Conservation (phyloP, 2,113 vertebrate species). For the Spheniscus mendiculus region DNA sequence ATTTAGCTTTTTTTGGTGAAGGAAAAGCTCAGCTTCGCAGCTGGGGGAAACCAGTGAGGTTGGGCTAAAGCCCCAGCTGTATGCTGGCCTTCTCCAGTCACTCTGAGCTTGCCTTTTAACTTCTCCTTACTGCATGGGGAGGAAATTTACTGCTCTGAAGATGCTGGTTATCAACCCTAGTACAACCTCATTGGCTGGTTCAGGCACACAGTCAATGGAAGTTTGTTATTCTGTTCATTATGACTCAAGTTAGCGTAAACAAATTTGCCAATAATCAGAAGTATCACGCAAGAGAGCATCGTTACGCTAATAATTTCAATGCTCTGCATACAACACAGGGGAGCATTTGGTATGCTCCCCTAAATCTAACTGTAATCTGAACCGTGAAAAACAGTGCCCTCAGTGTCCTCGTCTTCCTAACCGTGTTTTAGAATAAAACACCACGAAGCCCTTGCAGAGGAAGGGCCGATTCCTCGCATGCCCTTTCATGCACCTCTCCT, state of each 20-base stretch:
- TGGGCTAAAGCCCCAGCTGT: background rate
- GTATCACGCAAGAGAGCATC: fast-evolving
- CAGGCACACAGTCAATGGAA: background rate
- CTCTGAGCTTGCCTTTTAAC: background rate
- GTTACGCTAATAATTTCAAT: background rate
- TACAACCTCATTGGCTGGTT: background rate
- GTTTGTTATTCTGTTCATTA: background rate
- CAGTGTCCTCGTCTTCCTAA: background rate
- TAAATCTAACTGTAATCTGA: background rate
- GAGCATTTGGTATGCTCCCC: background rate
- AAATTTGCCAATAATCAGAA: background rate
- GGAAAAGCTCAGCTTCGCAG: fast-evolving
- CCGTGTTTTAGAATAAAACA: fast-evolving
- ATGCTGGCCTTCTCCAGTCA: background rate
- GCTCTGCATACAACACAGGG: fast-evolving
- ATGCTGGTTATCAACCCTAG: background rate
- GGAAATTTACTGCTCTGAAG: background rate
- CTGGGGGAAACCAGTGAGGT: background rate
- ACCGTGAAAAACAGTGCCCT: fast-evolving
- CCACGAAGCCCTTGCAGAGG: background rate
- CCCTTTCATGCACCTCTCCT: background rate
- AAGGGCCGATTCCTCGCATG: fast-evolving
- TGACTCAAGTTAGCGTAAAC: background rate
- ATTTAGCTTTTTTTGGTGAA: background rate
- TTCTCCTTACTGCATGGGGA: background rate